A percentile compares a stretch with the other conserved stretches of the same genome.
Evolutionary conservation across 2,797 vertebrate species (phyloP).

Genomic region (Bradypodion pumilum): DNA sequence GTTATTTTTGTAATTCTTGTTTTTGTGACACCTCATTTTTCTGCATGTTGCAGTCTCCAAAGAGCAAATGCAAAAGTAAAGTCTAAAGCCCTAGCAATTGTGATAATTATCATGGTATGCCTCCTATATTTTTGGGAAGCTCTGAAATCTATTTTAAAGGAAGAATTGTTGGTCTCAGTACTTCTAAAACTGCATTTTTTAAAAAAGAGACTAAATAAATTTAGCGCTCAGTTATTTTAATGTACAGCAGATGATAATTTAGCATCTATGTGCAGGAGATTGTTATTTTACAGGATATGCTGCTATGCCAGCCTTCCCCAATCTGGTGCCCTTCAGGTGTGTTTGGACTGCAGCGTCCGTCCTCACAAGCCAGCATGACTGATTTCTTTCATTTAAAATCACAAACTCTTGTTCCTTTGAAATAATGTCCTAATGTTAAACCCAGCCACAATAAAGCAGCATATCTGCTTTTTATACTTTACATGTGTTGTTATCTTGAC

Average conservation of each 20-base stretch:
- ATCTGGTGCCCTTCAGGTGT: neutral
- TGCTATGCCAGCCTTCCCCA: neutral
- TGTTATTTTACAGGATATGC: conserved; percentile 35
- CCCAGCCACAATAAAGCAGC: neutral
- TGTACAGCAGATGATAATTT: neutral
- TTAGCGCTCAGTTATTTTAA: neutral
- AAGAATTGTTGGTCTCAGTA: conserved; percentile 37
- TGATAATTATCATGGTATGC: conserved; percentile 40
- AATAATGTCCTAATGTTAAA: conserved; percentile 34
- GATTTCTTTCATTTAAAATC: neutral
- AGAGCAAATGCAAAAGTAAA: conserved; percentile 1
- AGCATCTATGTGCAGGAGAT: neutral
- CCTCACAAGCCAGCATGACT: neutral
- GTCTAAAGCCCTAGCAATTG: conserved; percentile 2
- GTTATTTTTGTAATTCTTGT: too few relatives aligned
- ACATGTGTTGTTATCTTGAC: neutral
- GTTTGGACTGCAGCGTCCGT: neutral
- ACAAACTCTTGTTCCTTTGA: conserved; percentile 34
- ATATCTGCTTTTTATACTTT: neutral
- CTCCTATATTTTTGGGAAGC: conserved; percentile 23
- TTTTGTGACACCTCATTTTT: too few relatives aligned
- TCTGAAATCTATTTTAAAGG: conserved; percentile 37
- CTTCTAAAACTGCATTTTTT: conserved; percentile 15
- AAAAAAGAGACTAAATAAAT: neutral
- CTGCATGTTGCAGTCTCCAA: too few relatives aligned